Evolutionary conservation across 2,797 vertebrate species (phyloP).

Genomic region (Lepidocolaptes lacrymiger): DNA sequence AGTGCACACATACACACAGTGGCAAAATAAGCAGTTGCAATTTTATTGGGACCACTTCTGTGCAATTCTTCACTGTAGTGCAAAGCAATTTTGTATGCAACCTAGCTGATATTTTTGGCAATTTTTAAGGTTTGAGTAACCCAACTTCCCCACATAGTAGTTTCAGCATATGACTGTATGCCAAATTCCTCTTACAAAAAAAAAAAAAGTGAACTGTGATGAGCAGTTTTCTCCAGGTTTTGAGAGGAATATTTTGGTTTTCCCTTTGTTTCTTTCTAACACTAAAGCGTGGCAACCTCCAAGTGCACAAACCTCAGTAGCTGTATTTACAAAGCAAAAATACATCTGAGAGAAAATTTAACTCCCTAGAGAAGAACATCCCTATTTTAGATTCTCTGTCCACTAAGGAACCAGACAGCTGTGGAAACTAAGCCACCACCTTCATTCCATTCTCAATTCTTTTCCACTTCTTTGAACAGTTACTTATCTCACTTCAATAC

Average conservation of each 20-base stretch:
- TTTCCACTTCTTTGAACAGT: background rate
- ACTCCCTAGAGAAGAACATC: background rate
- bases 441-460: background rate
- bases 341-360: conserved; percentile 13
- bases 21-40: background rate
- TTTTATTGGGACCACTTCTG: background rate
- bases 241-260: background rate
- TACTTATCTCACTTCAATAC: background rate
- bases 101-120: background rate
- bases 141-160: background rate
- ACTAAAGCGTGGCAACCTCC: background rate
- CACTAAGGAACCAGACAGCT: background rate
- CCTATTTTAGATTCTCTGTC: background rate
- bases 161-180: background rate
- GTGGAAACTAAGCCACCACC: conserved; percentile 18
- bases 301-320: background rate
- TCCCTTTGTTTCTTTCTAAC: background rate
- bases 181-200: background rate
- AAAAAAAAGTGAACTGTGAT: background rate
- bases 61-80: background rate
- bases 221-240: background rate
- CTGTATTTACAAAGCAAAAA: conserved; percentile 20
- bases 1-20: background rate
- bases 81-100: background rate
- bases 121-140: background rate